Conservation (phyloP, 2,888 invertebrate genomes). For the Mactromeris polynyma region DNA sequence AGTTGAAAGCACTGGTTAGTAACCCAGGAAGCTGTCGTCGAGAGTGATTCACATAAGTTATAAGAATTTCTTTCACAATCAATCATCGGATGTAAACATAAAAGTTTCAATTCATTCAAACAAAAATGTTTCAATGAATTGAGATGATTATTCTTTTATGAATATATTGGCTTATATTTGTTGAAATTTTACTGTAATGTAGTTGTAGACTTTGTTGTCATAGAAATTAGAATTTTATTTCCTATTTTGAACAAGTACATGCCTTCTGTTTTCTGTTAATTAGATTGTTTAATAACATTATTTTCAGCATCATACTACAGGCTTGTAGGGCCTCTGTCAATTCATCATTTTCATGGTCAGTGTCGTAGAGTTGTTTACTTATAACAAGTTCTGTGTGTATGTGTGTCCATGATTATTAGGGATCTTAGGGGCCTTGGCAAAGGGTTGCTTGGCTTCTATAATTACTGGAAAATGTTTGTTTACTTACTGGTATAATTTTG, state of each 20-base stretch:
- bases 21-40: too few species aligned
- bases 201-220: too few species aligned
- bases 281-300: constrained; percentile 2
- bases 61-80: too few species aligned
- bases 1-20: too few species aligned
- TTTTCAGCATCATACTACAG: constrained; percentile 31
- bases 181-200: too few species aligned
- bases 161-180: too few species aligned
- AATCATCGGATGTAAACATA: too few species aligned
- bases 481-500: neutral
- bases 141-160: too few species aligned
- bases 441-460: neutral
- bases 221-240: too few species aligned
- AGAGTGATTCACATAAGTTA: too few species aligned
- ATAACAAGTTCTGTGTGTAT: constrained; percentile 4
- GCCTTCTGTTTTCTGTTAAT: neutral
- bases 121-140: too few species aligned
- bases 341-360: constrained; percentile 62
- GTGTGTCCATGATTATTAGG: neutral
- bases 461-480: neutral
- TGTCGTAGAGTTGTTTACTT: neutral
- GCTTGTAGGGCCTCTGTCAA: constrained; percentile 58
- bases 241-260: neutral
- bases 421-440: neutral
- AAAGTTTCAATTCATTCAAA: too few species aligned